A percentile compares a stretch with the other conserved stretches of the same genome.
Evolutionary conservation across 1,140 invertebrate genomes (phyloP).

Genomic region (Rhynchophorus ferrugineus): DNA sequence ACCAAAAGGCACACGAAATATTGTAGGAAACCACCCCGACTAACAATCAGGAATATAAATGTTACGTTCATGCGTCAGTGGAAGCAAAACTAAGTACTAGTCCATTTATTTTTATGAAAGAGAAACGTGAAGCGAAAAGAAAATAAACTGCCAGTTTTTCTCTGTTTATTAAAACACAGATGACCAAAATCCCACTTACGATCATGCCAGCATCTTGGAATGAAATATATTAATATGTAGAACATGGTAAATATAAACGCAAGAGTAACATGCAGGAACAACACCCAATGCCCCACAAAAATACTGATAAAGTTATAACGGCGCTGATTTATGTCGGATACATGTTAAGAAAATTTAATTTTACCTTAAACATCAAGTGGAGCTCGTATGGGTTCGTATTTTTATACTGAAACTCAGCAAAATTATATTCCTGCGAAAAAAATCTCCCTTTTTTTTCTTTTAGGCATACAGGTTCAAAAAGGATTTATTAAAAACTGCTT

Average conservation of each 20-base stretch:
- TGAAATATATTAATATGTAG: conserved; percentile 24
- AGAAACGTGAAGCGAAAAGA: not conserved
- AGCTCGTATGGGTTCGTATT: too few relatives aligned
- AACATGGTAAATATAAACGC: conserved; percentile 17
- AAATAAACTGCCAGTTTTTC: conserved; percentile 13
- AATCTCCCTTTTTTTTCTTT: too few relatives aligned
- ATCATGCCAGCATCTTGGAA: conserved; percentile 13
- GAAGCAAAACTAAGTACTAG: not conserved
- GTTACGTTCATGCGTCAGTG: not conserved
- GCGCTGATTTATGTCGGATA: conserved; percentile 30
- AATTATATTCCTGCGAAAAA: too few relatives aligned
- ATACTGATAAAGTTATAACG: conserved; percentile 14
- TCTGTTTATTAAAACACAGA: conserved; percentile 18
- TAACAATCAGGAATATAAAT: not conserved
- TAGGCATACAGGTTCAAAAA: too few relatives aligned
- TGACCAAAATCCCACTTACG: not conserved
- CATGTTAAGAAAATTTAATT: conserved; percentile 34
- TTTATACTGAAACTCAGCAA: too few relatives aligned
- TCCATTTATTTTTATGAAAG: conserved; percentile 1
- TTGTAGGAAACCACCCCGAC: not conserved
- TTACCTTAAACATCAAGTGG: too few relatives aligned
- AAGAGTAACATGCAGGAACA: conserved; percentile 8
- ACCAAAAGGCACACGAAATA: too few relatives aligned
- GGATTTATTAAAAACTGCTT: too few relatives aligned
- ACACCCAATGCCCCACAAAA: conserved; percentile 10